Conservation (phyloP, 2,113 vertebrate genomes). For the Pteruthius melanotis region DNA sequence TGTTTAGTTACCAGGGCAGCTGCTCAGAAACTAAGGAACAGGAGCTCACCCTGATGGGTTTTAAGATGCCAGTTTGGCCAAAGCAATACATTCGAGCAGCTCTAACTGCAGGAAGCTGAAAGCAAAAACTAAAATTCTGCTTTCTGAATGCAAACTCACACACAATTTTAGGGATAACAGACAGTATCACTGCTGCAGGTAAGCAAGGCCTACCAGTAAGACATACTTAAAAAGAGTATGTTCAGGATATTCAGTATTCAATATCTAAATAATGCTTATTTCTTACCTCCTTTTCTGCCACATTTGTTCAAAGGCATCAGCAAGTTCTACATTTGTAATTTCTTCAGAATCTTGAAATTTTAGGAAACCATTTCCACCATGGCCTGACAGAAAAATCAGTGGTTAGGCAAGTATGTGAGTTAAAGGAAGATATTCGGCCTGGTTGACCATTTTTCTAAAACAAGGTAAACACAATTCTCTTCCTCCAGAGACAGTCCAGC, state of each 20-base stretch:
- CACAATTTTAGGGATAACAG: neutral
- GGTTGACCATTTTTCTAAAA: neutral
- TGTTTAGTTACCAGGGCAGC: neutral
- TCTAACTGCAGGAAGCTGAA: neutral
- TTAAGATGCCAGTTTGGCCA: neutral
- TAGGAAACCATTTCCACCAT: conserved; percentile 96
- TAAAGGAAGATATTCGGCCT: neutral
- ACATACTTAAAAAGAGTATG: neutral
- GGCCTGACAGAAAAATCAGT: conserved; percentile 75
- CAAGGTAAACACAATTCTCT: neutral
- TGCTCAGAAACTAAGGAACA: neutral
- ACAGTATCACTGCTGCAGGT: neutral
- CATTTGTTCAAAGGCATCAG: conserved; percentile 98
- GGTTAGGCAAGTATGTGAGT: neutral
- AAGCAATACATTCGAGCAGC: neutral
- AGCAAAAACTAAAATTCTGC: neutral
- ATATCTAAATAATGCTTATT: neutral
- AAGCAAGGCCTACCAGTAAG: neutral
- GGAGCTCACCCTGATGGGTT: neutral
- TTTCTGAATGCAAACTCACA: neutral
- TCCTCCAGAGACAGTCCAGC: neutral
- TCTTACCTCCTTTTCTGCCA: conserved; percentile 96
- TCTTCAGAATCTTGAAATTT: conserved; percentile 99
- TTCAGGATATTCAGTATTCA: neutral
- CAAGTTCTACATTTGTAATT: conserved; percentile 97